Percentiles rank a stretch among this genome's conserved stretches.
These are phyloP conservation scores for Fragum fragum DNA, from an alignment of 2,888 invertebrate genomes.

Conservation along the genomic window DNA sequence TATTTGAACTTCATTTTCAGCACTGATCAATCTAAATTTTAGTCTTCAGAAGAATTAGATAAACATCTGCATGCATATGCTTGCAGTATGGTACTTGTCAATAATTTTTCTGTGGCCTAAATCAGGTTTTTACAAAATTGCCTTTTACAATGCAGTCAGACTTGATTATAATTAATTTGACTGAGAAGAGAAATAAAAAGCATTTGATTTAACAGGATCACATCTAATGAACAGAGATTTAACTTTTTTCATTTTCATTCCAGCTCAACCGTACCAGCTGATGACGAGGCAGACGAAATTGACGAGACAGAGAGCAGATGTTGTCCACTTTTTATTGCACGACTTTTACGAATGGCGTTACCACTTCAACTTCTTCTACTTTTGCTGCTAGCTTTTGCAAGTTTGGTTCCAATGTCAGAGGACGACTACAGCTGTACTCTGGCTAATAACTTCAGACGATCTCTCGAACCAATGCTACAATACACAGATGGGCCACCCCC, in stretches of 20 bases:
- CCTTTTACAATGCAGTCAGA: too few relatives aligned
- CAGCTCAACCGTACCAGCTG: conserved; percentile 73
- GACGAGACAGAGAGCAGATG: conserved; percentile 22
- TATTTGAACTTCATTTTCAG: background rate
- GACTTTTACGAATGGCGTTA: conserved; percentile 96
- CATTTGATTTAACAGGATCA: too few relatives aligned
- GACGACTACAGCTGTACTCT: conserved; percentile 95
- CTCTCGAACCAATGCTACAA: conserved; percentile 95
- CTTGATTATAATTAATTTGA: too few relatives aligned
- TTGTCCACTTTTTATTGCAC: conserved; percentile 91
- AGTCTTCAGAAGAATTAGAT: background rate
- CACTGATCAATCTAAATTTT: background rate
- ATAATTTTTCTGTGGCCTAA: too few relatives aligned
- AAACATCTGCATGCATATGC: background rate
- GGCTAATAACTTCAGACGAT: conserved; percentile 93
- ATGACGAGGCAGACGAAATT: conserved; percentile 49
- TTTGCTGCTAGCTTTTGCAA: conserved; percentile 96
- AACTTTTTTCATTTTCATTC: conserved; percentile 30
- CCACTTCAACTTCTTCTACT: conserved; percentile 96
- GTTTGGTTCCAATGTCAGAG: conserved; percentile 94
- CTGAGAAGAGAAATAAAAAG: too few relatives aligned
- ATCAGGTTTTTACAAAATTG: too few relatives aligned
- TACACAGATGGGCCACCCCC: conserved; percentile 98
- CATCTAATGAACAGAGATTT: too few relatives aligned
- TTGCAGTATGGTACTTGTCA: too few relatives aligned